phyloP scores from a whole-genome alignment of 2,797 vertebrate genomes.

The Galagoides demidoff region DNA sequence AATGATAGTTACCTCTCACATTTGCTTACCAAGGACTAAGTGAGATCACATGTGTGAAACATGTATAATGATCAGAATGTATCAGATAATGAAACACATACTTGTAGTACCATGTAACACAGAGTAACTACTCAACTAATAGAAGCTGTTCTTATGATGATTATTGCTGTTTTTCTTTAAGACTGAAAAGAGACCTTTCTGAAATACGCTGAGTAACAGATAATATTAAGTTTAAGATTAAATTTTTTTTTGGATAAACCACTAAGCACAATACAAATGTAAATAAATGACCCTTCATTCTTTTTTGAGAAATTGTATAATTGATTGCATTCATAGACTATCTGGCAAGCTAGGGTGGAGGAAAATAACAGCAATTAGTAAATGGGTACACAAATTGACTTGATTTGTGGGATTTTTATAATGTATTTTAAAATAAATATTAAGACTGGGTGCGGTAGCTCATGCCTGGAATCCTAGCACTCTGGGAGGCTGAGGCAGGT shows the following conservation, averaged over 20 bases:
- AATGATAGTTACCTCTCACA: not conserved
- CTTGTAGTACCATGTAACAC: not conserved
- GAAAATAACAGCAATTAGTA: not conserved
- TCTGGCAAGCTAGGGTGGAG: not conserved
- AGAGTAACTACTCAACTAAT: not conserved
- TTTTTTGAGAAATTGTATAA: not conserved
- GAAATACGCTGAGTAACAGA: not conserved
- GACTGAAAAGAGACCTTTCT: slow-evolving; percentile 2
- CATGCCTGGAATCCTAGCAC: too few relatives aligned
- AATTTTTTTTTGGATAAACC: not conserved
- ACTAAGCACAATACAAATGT: not conserved
- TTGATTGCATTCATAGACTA: not conserved
- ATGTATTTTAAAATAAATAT: slow-evolving; percentile 23
- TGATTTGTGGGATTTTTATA: slow-evolving; percentile 8
- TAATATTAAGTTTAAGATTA: slow-evolving; percentile 5
- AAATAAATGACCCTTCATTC: not conserved
- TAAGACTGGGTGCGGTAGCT: not conserved
- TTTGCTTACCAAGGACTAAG: not conserved
- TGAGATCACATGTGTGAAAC: not conserved
- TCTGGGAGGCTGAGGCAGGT: too few relatives aligned
- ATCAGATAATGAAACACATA: not conserved
- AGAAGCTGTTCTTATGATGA: not conserved
- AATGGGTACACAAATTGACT: not conserved
- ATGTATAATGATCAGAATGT: not conserved
- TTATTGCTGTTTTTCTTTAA: not conserved